Evolutionary conservation across 2,113 vertebrate species (phyloP).

Genomic region (Otus sunia): DNA sequence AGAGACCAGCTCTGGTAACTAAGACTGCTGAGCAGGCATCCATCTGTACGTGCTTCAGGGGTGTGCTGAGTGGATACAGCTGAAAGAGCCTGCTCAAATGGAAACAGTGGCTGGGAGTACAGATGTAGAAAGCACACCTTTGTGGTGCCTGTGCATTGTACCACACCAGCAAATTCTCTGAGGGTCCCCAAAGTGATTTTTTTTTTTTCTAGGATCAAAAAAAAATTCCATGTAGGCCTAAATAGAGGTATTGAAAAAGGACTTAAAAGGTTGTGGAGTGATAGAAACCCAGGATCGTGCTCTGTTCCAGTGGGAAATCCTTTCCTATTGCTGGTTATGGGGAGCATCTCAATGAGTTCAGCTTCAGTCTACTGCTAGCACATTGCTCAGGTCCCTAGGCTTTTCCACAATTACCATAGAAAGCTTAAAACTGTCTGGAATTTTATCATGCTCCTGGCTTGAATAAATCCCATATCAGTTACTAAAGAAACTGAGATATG

Average conservation of each 20-base stretch:
- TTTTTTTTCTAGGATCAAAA: background rate
- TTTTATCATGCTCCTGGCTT: background rate
- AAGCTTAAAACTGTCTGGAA: background rate
- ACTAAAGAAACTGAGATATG: background rate
- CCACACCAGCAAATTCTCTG: background rate
- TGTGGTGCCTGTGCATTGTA: background rate
- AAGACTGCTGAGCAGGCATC: background rate
- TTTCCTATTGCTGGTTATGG: background rate
- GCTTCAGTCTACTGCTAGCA: background rate
- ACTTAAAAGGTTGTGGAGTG: background rate
- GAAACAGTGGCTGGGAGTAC: background rate
- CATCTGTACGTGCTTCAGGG: background rate
- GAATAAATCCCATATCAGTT: background rate
- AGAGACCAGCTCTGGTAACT: background rate
- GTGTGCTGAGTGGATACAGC: background rate
- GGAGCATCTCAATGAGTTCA: background rate
- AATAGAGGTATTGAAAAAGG: background rate
- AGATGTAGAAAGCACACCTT: background rate
- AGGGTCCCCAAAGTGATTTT: background rate
- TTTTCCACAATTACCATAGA: background rate
- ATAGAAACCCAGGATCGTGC: background rate
- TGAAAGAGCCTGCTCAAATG: background rate
- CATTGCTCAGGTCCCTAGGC: background rate
- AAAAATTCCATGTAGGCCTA: background rate
- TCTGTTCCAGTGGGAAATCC: background rate